Conservation (phyloP, 2,113 vertebrate species). For the Cathartes aura region DNA sequence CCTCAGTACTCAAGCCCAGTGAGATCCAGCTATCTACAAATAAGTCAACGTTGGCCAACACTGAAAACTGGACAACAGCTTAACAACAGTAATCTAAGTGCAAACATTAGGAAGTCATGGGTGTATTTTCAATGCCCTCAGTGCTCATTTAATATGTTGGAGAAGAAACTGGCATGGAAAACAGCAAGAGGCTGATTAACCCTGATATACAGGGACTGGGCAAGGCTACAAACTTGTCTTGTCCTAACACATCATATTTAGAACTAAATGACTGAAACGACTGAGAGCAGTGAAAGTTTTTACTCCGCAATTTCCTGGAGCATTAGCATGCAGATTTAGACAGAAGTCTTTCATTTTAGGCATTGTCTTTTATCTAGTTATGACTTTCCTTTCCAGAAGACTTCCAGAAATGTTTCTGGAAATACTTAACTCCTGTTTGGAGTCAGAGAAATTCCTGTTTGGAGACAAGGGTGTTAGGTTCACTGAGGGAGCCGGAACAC, state of each 20-base stretch:
- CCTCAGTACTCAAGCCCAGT: not conserved
- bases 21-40: not conserved
- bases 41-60: not conserved
- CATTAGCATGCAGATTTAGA: not conserved
- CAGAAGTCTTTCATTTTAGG: not conserved
- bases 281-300: not conserved
- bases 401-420: not conserved
- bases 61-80: not conserved
- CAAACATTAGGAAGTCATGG: not conserved
- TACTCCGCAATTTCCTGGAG: not conserved
- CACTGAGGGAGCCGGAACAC: not conserved
- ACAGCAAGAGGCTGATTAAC: not conserved
- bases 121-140: not conserved
- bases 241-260: not conserved
- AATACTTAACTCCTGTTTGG: not conserved
- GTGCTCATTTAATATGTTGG: not conserved
- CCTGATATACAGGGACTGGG: not conserved
- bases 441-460: not conserved
- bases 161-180: not conserved
- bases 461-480: not conserved
- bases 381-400: not conserved
- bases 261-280: not conserved
- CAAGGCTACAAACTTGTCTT: not conserved
- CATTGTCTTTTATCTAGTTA: not conserved
- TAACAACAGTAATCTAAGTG: not conserved